Base-by-base conservation (phyloP, 2,113 vertebrate genomes). In the Carassius gibelio region DNA sequence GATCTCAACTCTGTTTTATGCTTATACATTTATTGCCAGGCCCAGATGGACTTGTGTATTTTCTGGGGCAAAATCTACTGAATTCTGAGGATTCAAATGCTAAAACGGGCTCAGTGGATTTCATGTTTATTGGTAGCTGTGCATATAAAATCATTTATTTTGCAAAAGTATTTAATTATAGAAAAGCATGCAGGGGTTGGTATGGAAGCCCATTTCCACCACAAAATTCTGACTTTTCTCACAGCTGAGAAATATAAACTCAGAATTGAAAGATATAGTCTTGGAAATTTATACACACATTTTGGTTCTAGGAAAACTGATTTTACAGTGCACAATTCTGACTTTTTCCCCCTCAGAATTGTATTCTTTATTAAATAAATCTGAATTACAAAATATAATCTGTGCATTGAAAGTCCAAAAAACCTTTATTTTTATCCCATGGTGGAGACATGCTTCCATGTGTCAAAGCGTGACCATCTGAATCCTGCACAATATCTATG, bases 11-110 rank as follows among this genome's bases (percentile, higher is more conserved):
- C 57, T 50, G 19, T 10, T 26, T 75, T 85, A 34, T 74, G 21
- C 84, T 42, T 85, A 11, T 55, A 34, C 55, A 6, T 5, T 30
- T 61, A 80, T 19, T 17, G 42, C 55, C 64, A 61, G 77, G 84
- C 38, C 62, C 79, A 77, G 61, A 61, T 82, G 30, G 30, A 30
- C 30, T 30, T 23, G 19, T 71, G 68, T 45, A 77, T 14, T 59
- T 78, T 36, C 15, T 36, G 30, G 21, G 23, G 7, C 15, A 61
- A 66, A 26, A 8, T 45, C 61, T 48, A n/a, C 21, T 38, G 11
- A 80, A 15, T 9, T 15, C 4, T 13, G 71, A 21, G 21, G 21
- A 79, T 62, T 30, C 45, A n/a, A 64, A 45, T 45, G 9, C 19
- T n/a, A 14, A 61, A 15, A 26, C 26, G 4, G 30, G 38, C 48